Evolutionary conservation across 2,113 vertebrate species (phyloP).

Genomic region (Genyomyrus donnyi): DNA sequence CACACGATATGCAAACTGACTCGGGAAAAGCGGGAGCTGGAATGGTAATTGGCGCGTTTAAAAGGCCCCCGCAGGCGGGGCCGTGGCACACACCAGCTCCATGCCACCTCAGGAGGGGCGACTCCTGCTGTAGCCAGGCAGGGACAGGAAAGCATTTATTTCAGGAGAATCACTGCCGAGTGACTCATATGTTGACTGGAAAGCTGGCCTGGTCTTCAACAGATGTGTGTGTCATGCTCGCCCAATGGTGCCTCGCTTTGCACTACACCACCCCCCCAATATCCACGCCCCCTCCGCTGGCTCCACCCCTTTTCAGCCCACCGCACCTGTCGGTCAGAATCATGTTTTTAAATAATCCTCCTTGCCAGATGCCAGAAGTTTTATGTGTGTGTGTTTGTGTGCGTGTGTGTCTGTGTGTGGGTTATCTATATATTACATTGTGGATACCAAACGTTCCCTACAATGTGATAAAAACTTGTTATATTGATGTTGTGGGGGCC

Average conservation of each 20-base stretch:
- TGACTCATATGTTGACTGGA: constrained; percentile 86
- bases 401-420: background rate
- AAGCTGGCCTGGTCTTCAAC: constrained; percentile 75
- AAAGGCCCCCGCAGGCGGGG: constrained; percentile 40
- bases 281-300: background rate
- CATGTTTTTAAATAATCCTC: background rate
- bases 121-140: constrained; percentile 62
- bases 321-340: background rate
- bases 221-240: constrained; percentile 60
- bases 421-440: background rate
- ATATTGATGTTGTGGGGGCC: background rate
- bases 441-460: background rate
- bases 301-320: background rate
- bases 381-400: background rate
- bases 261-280: constrained; percentile 48
- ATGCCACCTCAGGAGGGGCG: constrained; percentile 71
- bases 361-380: background rate
- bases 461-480: background rate
- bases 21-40: constrained; percentile 52
- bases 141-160: constrained; percentile 96
- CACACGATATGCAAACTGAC: constrained; percentile 70
- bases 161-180: constrained; percentile 79
- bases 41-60: constrained; percentile 65
- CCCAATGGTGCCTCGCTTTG: constrained; percentile 65
- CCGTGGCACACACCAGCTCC: constrained; percentile 60